Evolutionary conservation across 2,113 vertebrate genomes (phyloP).

Genomic region (Panthera tigris): DNA sequence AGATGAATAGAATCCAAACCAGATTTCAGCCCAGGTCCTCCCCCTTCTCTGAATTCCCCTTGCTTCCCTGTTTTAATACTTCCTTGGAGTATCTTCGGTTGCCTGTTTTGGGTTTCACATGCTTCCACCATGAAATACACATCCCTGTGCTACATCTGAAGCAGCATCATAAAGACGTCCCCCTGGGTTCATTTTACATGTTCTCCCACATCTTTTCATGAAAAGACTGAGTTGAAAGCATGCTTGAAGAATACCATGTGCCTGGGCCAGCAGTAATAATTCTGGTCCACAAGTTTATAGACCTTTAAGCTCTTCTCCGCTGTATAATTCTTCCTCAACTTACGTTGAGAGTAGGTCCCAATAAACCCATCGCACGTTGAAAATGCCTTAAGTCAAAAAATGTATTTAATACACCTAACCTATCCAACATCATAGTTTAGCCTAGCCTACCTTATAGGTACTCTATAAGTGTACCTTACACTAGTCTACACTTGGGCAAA

Average conservation of each 20-base stretch:
- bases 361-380: neutral
- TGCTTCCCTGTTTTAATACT: neutral
- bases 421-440: neutral
- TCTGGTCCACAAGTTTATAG: neutral
- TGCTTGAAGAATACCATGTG: neutral
- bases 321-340: neutral
- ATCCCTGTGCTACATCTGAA: neutral
- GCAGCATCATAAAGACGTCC: neutral
- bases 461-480: neutral
- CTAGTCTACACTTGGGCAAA: neutral
- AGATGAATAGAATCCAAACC: constrained; percentile 43
- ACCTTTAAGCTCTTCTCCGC: neutral
- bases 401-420: neutral
- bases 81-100: neutral
- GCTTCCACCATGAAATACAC: neutral
- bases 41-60: neutral
- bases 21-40: neutral
- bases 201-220: neutral
- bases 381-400: neutral
- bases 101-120: neutral
- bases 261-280: neutral
- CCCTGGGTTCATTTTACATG: neutral
- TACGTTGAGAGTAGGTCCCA: neutral
- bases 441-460: neutral
- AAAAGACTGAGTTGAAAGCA: neutral